These are phyloP conservation scores for Bellardia pandia DNA, from an alignment of 2,888 invertebrate genomes.

Conservation along the genomic window DNA sequence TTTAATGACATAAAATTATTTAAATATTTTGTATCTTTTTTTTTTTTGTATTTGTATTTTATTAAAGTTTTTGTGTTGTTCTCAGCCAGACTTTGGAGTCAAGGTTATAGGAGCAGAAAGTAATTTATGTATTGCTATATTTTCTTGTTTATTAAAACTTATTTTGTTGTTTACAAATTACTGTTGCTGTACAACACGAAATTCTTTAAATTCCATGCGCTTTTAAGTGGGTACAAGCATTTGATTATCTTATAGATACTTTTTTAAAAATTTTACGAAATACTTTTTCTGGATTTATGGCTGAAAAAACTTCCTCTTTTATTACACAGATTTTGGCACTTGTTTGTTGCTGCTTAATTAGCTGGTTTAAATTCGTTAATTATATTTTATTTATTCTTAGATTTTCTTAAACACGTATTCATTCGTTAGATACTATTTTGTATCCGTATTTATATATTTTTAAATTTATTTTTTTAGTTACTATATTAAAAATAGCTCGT, in stretches of 20 bases:
- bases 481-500: slow-evolving; percentile 48
- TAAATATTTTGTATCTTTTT: slow-evolving; percentile 26
- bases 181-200: neutral
- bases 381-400: neutral
- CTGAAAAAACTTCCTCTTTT: slow-evolving; percentile 21
- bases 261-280: slow-evolving; percentile 4
- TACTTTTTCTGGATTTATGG: neutral
- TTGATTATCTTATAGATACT: slow-evolving; percentile 31
- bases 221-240: neutral
- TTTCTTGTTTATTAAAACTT: slow-evolving; percentile 39
- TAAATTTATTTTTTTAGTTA: slow-evolving; percentile 26
- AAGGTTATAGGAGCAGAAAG: slow-evolving; percentile 61
- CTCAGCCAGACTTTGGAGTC: slow-evolving; percentile 43
- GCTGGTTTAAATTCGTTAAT: slow-evolving; percentile 16
- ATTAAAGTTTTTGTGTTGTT: slow-evolving; percentile 30
- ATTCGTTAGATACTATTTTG: slow-evolving; percentile 56
- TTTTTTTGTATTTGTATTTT: slow-evolving; percentile 23
- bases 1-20: slow-evolving; percentile 14
- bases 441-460: slow-evolving; percentile 38
- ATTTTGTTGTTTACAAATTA: slow-evolving; percentile 40
- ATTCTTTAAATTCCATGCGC: neutral
- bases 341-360: slow-evolving; percentile 27
- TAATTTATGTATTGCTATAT: slow-evolving; percentile 33
- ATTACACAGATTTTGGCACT: slow-evolving; percentile 51
- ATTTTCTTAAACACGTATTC: slow-evolving; percentile 47